Evolutionary conservation across 1,140 invertebrate species (phyloP), one percentile per base, ranked within the genome.

Genomic region (Pararge aegeria): DNA sequence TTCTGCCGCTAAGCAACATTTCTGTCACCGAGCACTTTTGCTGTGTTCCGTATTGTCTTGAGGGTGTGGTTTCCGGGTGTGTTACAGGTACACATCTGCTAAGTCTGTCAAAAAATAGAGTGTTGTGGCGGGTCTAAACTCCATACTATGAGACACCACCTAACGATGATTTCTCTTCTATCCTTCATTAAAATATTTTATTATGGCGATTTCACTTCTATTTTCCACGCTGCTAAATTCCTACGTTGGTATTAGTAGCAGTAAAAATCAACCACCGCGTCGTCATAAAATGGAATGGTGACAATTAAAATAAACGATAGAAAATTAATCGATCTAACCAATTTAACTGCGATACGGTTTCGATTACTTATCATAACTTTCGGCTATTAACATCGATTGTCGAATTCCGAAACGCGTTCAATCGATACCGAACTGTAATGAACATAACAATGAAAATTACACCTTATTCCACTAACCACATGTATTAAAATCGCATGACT

Each of bases 301-400:
- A 56, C 61, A 62, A 73, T 76, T 70, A 73, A 69, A 69, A 76
- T 64, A 64, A 73, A 73, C 59, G 64, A 66, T 70, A 61, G 57
- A 61, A 56, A 64, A 72, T 51, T 16, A 55, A 71, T 63, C 57
- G 57, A 70, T 64, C 58, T 53, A 44, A 48, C 56, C 38, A 48
- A 52, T 60, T 64, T 66, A 53, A 70, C 51, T 70, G 61, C 63
- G 71, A 75, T 73, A 80, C 69, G 71, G 66, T 75, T 69, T 50
- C 58, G 55, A 76, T 73, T 70, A 55, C 60, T 55, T 61, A 64
- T 68, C 57, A 66, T 68, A 71, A 80, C 78, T 80, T 80, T 80
- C 75, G 66, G 68, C 72, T 68, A 75, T 78, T 78, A 78, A 75
- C 61, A 68, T 68, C 66, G 69, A 74, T 73, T 71, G 60, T 68